Evolutionary conservation across 2,888 invertebrate species (phyloP), one percentile per base, ranked within the genome.

Genomic region (Tortricodes alternella): DNA sequence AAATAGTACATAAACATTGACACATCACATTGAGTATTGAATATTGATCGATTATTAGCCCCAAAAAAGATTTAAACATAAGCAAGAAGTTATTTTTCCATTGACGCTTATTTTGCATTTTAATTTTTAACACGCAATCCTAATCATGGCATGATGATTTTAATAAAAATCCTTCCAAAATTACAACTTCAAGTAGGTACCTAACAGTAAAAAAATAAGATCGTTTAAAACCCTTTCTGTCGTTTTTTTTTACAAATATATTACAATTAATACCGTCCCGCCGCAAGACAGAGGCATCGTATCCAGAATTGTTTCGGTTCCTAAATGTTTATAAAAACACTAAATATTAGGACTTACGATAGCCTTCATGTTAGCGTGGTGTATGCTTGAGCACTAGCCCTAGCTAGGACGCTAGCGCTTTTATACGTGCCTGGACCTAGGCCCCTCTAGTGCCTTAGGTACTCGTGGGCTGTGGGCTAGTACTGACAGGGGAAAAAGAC

Each of bases 291-390:
- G n/a, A 27, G 32, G 2, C 32, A 16, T 3, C 8, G 8, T 35
- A 37, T 11, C 2, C 27, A 27, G 9, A 6, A 27, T 7, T 1
- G 13, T 11, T 34, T 13, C 7, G 7, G 34, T 2, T 13, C 35
- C 16, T 15, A 3, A 15, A 16, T 13, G 5, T 32, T 46, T 21
- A 21, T 27, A 15, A 32, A 34, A 13, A 27, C 18, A 29, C n/a
- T 39, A 13, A 13, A 27, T 37, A 11, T 24, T 55, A 55, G 24
- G 46, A 74, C 74, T 73, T 63, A 74, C 74, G 48, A 67, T 63
- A 64, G 67, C 62, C 69, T 75, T 75, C 75, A 75, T 75, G 49
- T 64, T 65, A 18, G 35, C 46, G 38, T 62, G 53, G 50, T 57
- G 58, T 38, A 59, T 60, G 64, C 48, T 51, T 48, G 60, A 52